Evolutionary conservation across 2,888 invertebrate genomes (phyloP), one percentile per base, ranked within the genome.

Genomic region (Pristionchus exspectatus): DNA sequence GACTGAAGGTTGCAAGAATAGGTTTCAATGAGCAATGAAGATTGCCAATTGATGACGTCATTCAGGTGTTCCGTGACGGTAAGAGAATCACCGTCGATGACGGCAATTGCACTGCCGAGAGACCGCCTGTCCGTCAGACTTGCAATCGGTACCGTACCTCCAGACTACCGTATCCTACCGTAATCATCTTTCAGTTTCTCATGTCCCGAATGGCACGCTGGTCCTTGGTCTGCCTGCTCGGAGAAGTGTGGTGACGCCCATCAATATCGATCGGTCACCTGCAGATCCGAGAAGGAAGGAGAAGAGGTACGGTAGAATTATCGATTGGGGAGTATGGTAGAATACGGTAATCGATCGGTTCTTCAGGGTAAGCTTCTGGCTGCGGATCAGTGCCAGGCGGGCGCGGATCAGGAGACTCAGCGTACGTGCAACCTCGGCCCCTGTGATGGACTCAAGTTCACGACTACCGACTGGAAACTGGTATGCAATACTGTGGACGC

Each of bases 401-500:
- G 85, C 30, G 91, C 92, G 33, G 94, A 95, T 90, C 95, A 95
- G 24, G 94, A 94, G 18, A 93, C 93, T 50, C 94, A 95, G 88
- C 93, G 95, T 83, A 92, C 93, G 88, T 95, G 95, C 92, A 94
- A 95, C 90, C 93, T 94, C 85, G 95, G 97, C 85, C 97, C 98
- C 0, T 98, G 98, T 95, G 97, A 97, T 90, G 98, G 98, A 10
- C 97, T 98, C 18, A 98, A 98, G 95, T 98, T 98, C 98, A 96
- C 98, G 88, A 96, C 97, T 14, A 97, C 97, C 0, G 97, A 97
- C 74, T 98, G 98, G 98, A 96, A 97, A 93, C 97, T 98, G 93
- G 98, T 98, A 56, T 24, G 63, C 24, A 44, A 54, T 0, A 12
- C 21, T 86, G 66, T 86, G 0, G 33, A 50, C 63, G 44, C 77